These are phyloP conservation scores for Zingel zingel DNA, from an alignment of 2,113 vertebrate genomes.

Conservation along the genomic window DNA sequence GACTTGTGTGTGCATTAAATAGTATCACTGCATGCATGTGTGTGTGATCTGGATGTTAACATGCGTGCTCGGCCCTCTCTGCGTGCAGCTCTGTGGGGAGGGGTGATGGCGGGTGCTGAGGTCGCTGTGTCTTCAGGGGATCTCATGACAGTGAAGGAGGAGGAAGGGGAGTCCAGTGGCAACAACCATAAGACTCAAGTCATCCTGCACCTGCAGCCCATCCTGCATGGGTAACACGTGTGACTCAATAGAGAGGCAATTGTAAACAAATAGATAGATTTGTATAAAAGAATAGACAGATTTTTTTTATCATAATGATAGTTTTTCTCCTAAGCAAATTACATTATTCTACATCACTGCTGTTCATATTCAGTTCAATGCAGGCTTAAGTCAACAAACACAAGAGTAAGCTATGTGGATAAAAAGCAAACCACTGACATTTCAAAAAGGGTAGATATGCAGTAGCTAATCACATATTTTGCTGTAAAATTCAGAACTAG, in stretches of 20 bases:
- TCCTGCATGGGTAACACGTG: constrained; percentile 88
- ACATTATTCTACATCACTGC: neutral
- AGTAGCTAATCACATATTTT: neutral
- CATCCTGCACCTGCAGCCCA: constrained; percentile 90
- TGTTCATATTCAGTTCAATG: neutral
- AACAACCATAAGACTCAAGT: constrained; percentile 89
- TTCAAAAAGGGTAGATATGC: neutral
- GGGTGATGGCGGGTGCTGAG: constrained; percentile 90
- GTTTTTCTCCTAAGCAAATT: neutral
- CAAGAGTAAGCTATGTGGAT: neutral
- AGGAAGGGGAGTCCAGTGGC: constrained; percentile 88
- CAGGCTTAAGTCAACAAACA: neutral
- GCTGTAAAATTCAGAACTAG: neutral
- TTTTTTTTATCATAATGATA: neutral
- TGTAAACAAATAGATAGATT: neutral
- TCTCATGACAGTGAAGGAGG: constrained; percentile 89
- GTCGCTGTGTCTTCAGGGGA: constrained; percentile 91
- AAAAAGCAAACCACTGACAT: neutral
- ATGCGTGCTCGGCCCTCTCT: constrained; percentile 46
- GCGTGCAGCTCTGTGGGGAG: constrained; percentile 59
- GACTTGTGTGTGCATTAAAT: constrained; percentile 45
- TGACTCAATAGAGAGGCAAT: neutral
- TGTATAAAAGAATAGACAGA: neutral
- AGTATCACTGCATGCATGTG: constrained; percentile 27
- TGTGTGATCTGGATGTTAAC: constrained; percentile 57